Conservation (phyloP, 2,113 vertebrate genomes). For the Dicentrarchus labrax region DNA sequence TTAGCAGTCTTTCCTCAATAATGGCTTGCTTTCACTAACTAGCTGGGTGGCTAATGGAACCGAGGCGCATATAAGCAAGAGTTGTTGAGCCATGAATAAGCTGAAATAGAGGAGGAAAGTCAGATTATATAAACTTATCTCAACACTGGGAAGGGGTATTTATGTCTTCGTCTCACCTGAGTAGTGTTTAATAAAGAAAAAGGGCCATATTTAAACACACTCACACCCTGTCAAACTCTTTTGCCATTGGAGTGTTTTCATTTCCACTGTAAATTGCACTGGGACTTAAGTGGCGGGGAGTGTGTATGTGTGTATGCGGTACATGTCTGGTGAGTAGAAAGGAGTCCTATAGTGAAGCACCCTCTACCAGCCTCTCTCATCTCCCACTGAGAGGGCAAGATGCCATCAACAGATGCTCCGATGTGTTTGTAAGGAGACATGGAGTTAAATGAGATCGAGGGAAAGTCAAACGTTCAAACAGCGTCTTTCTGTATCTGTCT, state of each 20-base stretch:
- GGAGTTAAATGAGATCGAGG: conserved; percentile 55
- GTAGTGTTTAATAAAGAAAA: conserved; percentile 65
- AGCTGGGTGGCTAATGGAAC: conserved; percentile 44
- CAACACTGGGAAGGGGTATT: conserved; percentile 35
- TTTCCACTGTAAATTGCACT: conserved; percentile 75
- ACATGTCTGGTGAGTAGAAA: conserved; percentile 38
- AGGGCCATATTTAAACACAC: conserved; percentile 63
- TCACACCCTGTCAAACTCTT: conserved; percentile 58
- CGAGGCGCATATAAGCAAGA: background rate
- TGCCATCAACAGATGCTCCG: conserved; percentile 50
- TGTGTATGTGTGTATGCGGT: conserved; percentile 34
- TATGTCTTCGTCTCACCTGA: conserved; percentile 65
- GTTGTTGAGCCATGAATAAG: conserved; percentile 7
- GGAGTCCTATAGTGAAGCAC: conserved; percentile 52
- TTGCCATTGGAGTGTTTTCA: conserved; percentile 63
- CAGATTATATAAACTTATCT: conserved; percentile 43
- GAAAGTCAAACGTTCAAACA: conserved; percentile 45
- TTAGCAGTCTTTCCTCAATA: conserved; percentile 16
- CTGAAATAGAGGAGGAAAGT: conserved; percentile 7
- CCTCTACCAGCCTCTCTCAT: conserved; percentile 49
- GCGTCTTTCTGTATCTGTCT: conserved; percentile 22
- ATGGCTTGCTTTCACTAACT: conserved; percentile 16
- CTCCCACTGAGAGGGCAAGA: conserved; percentile 53
- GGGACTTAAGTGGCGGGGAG: conserved; percentile 56
- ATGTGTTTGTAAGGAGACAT: conserved; percentile 32